Base-by-base conservation (phyloP, 2,888 invertebrate genomes). In the Teleiodes luculella region DNA sequence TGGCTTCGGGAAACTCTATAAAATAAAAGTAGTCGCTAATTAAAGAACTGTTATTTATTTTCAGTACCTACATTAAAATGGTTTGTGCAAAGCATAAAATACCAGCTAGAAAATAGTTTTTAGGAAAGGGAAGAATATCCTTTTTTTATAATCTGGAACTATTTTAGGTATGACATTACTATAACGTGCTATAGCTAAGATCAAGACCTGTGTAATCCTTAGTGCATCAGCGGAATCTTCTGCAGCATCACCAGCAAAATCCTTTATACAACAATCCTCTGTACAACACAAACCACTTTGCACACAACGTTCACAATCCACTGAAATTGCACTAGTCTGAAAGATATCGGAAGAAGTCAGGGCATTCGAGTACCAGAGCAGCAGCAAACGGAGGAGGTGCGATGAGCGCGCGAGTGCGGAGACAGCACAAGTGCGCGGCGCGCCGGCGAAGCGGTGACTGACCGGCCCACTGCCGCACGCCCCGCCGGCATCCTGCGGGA, bases 361-460 rank as follows among this genome's bases (percentile, higher is more conserved):
- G 73, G 73, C 70, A 67, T 70, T 74, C 74, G 70, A 67, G 75
- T 77, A 78, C 77, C 76, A 75, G 78, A 78, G 70, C 64, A 68
- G 74, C 73, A 80, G 77, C 75, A 78, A 77, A 80, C 80, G 82
- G 75, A 77, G 74, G 72, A 78, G 76, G 68, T 74, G 66, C 70
- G 72, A 73, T 79, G 80, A 77, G 74, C 70, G 72, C 65, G 62
- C 67, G 64, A 43, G 59, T 67, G 68, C 62, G 60, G 65, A 62
- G 57, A 64, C 59, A 69, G 63, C 72, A 66, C 87, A 84, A 80
- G 85, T 82, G 87, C 79, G 63, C 88, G 78, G 78, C 79, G 68
- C 84, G 86, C 81, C 83, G 85, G 77, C 82, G 65, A 68, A 86
- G 83, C 89, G 88, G 88, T 88, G 87, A 89, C 89, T 89, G 89